Base-by-base conservation (phyloP, 2,113 vertebrate species). In the Lophochroa leadbeateri region DNA sequence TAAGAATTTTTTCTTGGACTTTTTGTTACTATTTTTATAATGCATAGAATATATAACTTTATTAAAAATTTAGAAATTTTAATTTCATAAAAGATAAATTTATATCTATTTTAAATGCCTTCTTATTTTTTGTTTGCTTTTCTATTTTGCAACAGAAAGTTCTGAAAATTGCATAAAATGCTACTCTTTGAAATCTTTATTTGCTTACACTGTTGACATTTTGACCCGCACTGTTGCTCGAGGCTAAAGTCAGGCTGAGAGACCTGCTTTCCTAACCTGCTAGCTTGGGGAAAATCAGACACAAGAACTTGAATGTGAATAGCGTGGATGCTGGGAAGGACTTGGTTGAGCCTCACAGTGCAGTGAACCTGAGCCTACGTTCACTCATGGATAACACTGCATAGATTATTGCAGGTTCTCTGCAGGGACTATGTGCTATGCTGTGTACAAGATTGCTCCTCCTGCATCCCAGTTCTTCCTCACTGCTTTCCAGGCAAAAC, bases 391-490 rank as follows among this genome's bases (percentile, higher is more conserved):
- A 3, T 15, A 33, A 23, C 44, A 12, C 6, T 13, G 23, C 8
- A 21, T 0, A n/a, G 93, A 19, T n/a, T 39, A 53, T 46, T 23
- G n/a, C 28, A 46, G 61, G 37, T 27, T 39, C 50, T 64, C 76
- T 46, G 11, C 31, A 37, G 41, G 31, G 39, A 24, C n/a, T 10
- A 1, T 3, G 0, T 69, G 44, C 31, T 39, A 1, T 31, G 15
- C 4, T 5, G 1, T 23, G 24, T 9, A 6, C 37, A 17, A 63
- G 57, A 37, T 24, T 11, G 31, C 23, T 55, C 13, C 4, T 60
- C 15, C 55, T 2, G 8, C 35, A 11, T 47, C 17, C 47, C 27
- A 6, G 13, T 17, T 20, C 43, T 68, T 47, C 68, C 52, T 76
- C 24, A 14, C 9, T 9, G 12, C 37, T 86, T 71, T 83, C 41